These are phyloP conservation scores for Dinomys branickii DNA, from an alignment of 2,113 vertebrate genomes.

Conservation along the genomic window DNA sequence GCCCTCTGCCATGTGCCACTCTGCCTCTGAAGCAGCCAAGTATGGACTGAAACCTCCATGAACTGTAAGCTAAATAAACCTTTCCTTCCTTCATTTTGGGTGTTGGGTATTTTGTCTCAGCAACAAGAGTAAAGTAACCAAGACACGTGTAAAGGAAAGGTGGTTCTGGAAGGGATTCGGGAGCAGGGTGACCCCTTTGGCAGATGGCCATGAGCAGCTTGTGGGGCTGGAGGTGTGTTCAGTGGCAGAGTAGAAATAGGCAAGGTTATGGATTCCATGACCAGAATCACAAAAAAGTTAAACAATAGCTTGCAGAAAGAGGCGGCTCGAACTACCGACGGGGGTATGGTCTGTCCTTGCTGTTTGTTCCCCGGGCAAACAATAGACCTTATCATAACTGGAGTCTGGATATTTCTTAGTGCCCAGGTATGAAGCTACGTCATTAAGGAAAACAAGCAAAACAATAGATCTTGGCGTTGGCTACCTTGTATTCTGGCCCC, in stretches of 20 bases:
- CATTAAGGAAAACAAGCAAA: not conserved
- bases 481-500: not conserved
- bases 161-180: not conserved
- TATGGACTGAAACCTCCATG: too few relatives aligned
- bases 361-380: not conserved
- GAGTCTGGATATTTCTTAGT: not conserved
- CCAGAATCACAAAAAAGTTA: not conserved
- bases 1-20: too few relatives aligned
- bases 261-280: not conserved
- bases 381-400: not conserved
- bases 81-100: too few relatives aligned
- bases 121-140: too few relatives aligned
- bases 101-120: too few relatives aligned
- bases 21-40: too few relatives aligned
- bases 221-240: not conserved
- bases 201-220: not conserved
- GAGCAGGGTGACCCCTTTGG: not conserved
- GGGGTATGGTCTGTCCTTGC: not conserved
- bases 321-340: not conserved
- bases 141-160: not conserved
- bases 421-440: not conserved
- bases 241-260: not conserved
- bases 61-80: too few relatives aligned
- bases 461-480: not conserved
- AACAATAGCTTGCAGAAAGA: not conserved